A percentile compares a stretch with the other conserved stretches of the same genome.
phyloP scores from a whole-genome alignment of 2,113 vertebrate genomes.

The Callorhinus ursinus region DNA sequence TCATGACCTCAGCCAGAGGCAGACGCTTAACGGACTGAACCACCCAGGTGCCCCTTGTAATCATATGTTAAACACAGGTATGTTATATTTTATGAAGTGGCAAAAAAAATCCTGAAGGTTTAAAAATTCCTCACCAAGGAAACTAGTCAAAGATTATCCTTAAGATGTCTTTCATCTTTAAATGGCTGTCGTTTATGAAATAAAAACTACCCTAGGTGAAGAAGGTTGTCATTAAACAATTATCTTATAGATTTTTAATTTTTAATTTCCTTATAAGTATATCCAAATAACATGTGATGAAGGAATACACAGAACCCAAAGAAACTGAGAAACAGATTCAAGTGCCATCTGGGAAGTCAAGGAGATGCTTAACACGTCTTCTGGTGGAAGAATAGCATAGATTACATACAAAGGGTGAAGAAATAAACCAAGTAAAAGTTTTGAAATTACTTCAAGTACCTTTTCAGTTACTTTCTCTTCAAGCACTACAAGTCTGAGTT shows the following conservation, averaged over 20 bases:
- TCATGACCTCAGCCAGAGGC: too few species aligned
- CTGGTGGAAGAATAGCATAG: not conserved
- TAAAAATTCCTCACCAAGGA: not conserved
- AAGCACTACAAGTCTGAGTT: not conserved
- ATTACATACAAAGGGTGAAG: not conserved
- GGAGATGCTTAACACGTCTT: not conserved
- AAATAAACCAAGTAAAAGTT: not conserved
- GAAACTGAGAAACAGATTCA: not conserved
- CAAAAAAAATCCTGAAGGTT: not conserved
- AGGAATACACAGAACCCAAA: not conserved
- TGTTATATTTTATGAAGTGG: not conserved
- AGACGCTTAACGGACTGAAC: too few species aligned
- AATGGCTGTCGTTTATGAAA: not conserved
- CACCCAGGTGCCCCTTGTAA: not conserved
- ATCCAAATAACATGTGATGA: not conserved
- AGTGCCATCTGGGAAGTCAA: not conserved
- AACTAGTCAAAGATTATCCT: not conserved
- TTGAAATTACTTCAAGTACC: not conserved
- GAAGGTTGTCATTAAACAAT: constrained; percentile 16
- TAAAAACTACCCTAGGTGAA: not conserved
- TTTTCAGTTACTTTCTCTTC: not conserved
- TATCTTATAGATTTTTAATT: not conserved
- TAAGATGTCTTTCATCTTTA: constrained; percentile 9
- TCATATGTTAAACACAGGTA: not conserved
- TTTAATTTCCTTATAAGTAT: not conserved